Evolutionary conservation across 92 coral and sea anemone genomes (phyloP), one percentile per base, ranked within the genome.

Genomic region (Hydrozoanthus gracilis): DNA sequence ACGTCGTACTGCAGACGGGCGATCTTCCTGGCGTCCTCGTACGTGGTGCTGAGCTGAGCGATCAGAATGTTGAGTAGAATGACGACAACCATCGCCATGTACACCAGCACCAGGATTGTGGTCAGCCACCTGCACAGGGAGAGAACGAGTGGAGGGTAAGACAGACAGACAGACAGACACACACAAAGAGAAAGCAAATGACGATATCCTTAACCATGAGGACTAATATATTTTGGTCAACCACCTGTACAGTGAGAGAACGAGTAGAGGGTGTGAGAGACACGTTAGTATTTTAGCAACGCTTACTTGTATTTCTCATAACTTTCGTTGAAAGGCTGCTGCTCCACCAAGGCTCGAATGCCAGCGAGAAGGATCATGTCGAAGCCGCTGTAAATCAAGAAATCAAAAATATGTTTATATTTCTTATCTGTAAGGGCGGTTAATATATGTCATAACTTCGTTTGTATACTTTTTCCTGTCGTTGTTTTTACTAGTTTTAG

Each of bases 311-410:
- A 35, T 64, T n/a, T n/a, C 39, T 27, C 39, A 27, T 27, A 27
- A 27, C 39, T 27, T 0, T 27, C 39, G 39, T 27, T 27, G 39
- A 64, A 64, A 0, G 69, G 69, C 7, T 64, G 69, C 8, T 64
- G 69, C 18, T 64, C 69, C 7, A 64, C 69, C 69, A 64, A n/a
- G 35, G 69, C 69, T n/a, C 69, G 69, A 7, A 64, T 64, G 69
- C 69, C 69, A 10, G 69, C 69, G 8, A 64, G 18, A 7, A 64
- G 2, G 27, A 64, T 64, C 69, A 64, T 17, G 6, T 64, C 69
- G 18, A 64, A 64, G 5, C 69, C 69, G 69, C 69, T 64, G 69
- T 35, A 64, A 64, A 13, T 64, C 18, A 64, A 64, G 18, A 3
- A 15, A n/a, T 27, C 39, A 27, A 27, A 27, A 27, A 27, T 2